phyloP scores from a whole-genome alignment of 2,888 invertebrate species.

The Uropetala carovei region DNA sequence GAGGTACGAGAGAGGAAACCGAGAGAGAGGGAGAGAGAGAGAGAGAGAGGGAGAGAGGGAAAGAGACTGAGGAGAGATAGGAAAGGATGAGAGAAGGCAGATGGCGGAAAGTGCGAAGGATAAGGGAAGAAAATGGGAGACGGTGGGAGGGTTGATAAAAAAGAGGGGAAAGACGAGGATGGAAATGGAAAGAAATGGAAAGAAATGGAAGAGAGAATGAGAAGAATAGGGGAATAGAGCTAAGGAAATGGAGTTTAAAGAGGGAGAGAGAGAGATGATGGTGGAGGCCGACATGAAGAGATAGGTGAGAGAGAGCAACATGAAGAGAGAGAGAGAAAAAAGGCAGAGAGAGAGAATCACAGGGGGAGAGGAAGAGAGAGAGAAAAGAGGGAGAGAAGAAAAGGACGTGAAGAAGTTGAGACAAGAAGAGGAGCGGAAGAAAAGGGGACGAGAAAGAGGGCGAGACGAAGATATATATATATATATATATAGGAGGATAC shows the following conservation, averaged over 20 bases:
- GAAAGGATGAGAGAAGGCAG: slow-evolving; percentile 54
- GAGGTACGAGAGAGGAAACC: slow-evolving; percentile 41
- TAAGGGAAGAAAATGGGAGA: neutral
- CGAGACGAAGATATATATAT: too few relatives aligned
- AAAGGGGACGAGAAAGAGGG: neutral
- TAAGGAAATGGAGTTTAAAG: neutral
- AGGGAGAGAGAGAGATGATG: too few relatives aligned
- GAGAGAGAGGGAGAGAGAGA: slow-evolving; percentile 17
- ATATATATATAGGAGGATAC: too few relatives aligned
- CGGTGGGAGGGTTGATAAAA: neutral
- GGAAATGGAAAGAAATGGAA: neutral
- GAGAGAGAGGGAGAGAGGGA: slow-evolving; percentile 41
- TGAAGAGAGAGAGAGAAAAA: too few relatives aligned
- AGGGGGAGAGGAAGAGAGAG: too few relatives aligned
- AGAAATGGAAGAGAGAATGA: neutral
- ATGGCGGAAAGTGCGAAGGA: slow-evolving; percentile 24
- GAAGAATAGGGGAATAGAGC: neutral
- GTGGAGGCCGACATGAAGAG: too few relatives aligned
- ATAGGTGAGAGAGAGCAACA: too few relatives aligned
- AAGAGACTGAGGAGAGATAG: neutral
- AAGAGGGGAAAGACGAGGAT: neutral
- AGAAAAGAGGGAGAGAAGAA: too few relatives aligned
- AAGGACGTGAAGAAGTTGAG: neutral
- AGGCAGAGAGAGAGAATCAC: too few relatives aligned
- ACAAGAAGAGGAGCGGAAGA: neutral